phyloP scores from a whole-genome alignment of 2,113 vertebrate species.

The Corythornis cristatus region DNA sequence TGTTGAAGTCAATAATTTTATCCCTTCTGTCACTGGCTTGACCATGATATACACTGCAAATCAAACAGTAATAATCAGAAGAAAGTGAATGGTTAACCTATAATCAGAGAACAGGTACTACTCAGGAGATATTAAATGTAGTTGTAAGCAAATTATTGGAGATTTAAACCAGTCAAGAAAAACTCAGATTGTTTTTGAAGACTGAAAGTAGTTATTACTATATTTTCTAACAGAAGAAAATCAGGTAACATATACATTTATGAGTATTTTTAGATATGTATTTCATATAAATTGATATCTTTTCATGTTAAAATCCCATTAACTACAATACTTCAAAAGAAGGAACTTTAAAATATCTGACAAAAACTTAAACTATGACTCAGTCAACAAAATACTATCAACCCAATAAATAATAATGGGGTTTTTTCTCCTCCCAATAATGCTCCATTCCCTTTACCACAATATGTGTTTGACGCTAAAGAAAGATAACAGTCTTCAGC shows the following conservation, averaged over 20 bases:
- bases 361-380: neutral
- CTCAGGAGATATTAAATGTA: neutral
- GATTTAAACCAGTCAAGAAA: neutral
- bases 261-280: conserved; percentile 16
- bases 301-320: conserved; percentile 36
- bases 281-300: neutral
- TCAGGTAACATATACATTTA: neutral
- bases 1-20: neutral
- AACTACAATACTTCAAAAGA: neutral
- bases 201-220: neutral
- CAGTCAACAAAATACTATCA: neutral
- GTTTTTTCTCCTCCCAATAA: neutral
- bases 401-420: neutral
- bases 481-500: neutral
- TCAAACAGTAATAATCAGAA: neutral
- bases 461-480: neutral
- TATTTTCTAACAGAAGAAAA: neutral
- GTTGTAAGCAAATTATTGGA: neutral
- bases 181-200: neutral
- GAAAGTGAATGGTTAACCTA: neutral
- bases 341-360: neutral
- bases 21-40: neutral
- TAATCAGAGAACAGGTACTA: neutral
- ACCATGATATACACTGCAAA: neutral
- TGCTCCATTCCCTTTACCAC: neutral